Base-by-base conservation (phyloP, 2,113 vertebrate genomes). In the Salvator merianae region DNA sequence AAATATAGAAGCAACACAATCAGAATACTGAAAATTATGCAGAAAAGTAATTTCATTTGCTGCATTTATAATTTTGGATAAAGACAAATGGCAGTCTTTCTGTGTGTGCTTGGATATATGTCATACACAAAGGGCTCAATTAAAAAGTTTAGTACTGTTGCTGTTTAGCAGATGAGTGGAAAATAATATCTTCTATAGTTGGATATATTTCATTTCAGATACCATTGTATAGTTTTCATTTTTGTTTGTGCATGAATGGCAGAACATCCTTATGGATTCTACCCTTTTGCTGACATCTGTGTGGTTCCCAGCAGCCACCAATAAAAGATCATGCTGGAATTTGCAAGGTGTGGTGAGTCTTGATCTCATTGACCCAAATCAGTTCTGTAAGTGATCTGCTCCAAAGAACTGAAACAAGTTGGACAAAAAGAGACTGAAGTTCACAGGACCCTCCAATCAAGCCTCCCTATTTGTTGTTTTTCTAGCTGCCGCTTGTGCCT, bases 61-160 rank as follows among this genome's bases (percentile, higher is more conserved):
- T 38, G 81, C 87, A 65, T 82, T 93, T 93, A 36, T 85, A 77
- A 74, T 91, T 88, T 55, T 85, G 85, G 79, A 90, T 79, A 22
- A 81, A 30, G 10, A 30, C 40, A 40, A 55, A 71, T 83, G 43
- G 20, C 5, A 12, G 28, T 77, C 36, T 65, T 78, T 26, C 77
- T 91, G 88, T 89, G 89, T 79, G 78, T 70, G 86, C 32, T 92
- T 47, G 80, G 87, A 70, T 24, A 5, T 86, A 88, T 88, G 70
- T 88, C n/a, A 63, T 81, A 68, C 72, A 40, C 50, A 93, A 85
- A 87, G 79, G 0, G 26, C 74, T 90, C 55, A 77, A 69, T 1
- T 79, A 1, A 89, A 92, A 94, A 79, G 47, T 68, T 74, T 53
- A 79, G 62, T 86, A 36, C 77, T 78, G 34, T 78, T 88, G 16